Evolutionary conservation across 2,888 invertebrate species (phyloP).

Genomic region (Carterocephalus palaemon): DNA sequence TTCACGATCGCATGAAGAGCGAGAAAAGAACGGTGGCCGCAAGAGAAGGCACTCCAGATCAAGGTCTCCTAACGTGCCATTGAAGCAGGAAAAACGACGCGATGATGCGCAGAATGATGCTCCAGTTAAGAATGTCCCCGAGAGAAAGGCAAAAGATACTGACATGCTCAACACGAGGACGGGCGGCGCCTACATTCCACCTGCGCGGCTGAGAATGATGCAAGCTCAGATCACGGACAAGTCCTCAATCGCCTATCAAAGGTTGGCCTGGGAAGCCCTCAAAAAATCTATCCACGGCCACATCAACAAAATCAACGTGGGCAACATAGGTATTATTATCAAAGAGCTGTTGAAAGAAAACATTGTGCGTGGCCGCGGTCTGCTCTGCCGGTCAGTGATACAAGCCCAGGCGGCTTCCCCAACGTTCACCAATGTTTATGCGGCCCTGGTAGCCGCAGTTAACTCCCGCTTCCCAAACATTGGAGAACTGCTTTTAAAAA

Average conservation of each 20-base stretch:
- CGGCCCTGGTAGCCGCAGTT: constrained; percentile 95
- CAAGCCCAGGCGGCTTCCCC: constrained; percentile 98
- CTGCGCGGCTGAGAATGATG: constrained; percentile 96
- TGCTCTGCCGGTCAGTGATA: constrained; percentile 94
- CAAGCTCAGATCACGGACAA: constrained; percentile 98
- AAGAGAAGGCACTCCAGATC: constrained; percentile 60
- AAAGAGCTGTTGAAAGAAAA: constrained; percentile 96
- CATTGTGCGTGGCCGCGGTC: constrained; percentile 95
- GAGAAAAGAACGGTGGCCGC: constrained; percentile 47
- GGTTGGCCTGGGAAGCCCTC: constrained; percentile 98
- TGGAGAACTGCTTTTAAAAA: constrained; percentile 93
- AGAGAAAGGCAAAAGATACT: constrained; percentile 58
- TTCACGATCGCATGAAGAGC: constrained; percentile 47
- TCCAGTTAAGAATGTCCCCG: constrained; percentile 45
- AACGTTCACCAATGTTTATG: constrained; percentile 98
- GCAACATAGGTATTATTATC: constrained; percentile 95
- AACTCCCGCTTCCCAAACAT: constrained; percentile 99
- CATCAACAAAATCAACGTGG: constrained; percentile 98
- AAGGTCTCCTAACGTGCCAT: constrained; percentile 41
- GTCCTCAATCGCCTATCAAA: constrained; percentile 94
- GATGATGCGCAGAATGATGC: constrained; percentile 37
- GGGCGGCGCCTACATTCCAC: constrained; percentile 98
- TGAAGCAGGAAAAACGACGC: constrained; percentile 47
- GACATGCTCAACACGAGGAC: constrained; percentile 90
- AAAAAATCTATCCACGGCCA: constrained; percentile 99